These are phyloP conservation scores for Electrona antarctica DNA, from an alignment of 2,113 vertebrate species.

Conservation along the genomic window DNA sequence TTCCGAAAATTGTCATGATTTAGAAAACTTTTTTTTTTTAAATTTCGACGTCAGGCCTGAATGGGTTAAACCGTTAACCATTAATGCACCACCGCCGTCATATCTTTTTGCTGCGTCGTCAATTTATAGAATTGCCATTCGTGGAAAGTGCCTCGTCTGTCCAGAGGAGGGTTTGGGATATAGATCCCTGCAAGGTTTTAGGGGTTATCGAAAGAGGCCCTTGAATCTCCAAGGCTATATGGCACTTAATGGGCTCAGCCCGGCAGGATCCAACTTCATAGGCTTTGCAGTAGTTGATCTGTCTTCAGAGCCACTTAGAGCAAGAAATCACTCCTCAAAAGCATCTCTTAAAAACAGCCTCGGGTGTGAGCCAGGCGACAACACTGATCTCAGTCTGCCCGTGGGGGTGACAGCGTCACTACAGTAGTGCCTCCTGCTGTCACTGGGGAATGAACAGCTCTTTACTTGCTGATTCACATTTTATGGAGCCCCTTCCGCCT, in stretches of 20 bases:
- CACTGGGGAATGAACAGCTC: conserved; percentile 44
- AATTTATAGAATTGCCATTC: background rate
- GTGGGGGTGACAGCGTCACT: conserved; percentile 48
- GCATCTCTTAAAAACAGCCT: conserved; percentile 24
- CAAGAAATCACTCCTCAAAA: conserved; percentile 51
- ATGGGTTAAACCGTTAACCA: background rate
- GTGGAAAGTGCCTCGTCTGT: background rate
- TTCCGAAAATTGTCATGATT: no score
- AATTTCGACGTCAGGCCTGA: no score
- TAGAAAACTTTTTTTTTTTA: no score
- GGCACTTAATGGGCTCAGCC: conserved; percentile 22
- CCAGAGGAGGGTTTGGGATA: background rate
- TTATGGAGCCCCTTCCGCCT: conserved; percentile 19
- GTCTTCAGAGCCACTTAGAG: conserved; percentile 42
- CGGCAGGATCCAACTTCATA: background rate
- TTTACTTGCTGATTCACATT: conserved; percentile 30
- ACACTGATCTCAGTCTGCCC: conserved; percentile 15
- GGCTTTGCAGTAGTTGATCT: conserved; percentile 29
- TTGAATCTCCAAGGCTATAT: background rate
- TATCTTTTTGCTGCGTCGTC: background rate
- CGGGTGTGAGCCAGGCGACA: background rate
- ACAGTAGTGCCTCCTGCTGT: conserved; percentile 16
- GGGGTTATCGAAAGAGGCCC: conserved; percentile 13
- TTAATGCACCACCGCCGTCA: background rate
- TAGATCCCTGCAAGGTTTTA: background rate